Base-by-base conservation (phyloP, 2,888 invertebrate genomes). In the Auanema sp. region DNA sequence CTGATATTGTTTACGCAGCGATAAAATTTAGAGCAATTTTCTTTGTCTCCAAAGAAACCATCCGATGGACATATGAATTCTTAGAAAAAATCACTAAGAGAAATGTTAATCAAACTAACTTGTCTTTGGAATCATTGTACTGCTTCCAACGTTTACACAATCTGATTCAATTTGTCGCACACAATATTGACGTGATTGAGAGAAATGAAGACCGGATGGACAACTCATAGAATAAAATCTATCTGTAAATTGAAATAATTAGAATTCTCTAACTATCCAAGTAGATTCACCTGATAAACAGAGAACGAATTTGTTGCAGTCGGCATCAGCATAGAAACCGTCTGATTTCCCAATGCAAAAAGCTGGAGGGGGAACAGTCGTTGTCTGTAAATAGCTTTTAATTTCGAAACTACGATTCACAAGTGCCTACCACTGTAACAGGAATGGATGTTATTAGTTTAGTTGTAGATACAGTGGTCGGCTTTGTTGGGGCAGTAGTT, bases 11-110 rank as follows among this genome's bases (percentile, higher is more conserved):
- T 74, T 14, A 79, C 82, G 50, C 82, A 82, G 8, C 82, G 69
- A 57, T 74, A 76, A 64, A 82, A 82, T 58, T 77, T 79, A 44
- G 63, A 57, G 51, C 68, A 71, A 53, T 75, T 60, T 8, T 47
- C 54, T 6, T 74, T 70, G 58, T 81, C 79, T 4, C 75, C 67
- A 60, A 72, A 83, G 66, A 83, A 82, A 4, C 82, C 82, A 44
- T 82, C 82, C 4, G 66, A 54, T 1, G 64, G 58, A 64, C 82
- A 82, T 16, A 63, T 63, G 68, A 80, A 83, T 21, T 65, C 69
- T 68, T 44, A 53, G 61, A 14, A 43, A 33, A 5, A 33, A 5
- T 33, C 33, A 33, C 8, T 33, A 33, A 3, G 3, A 33, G 58
- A 33, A 6, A 21, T 43, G 11, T 8, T 56, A 47, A 18, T 16